Percentiles rank a stretch among this genome's conserved stretches.
Conservation (phyloP, 2,113 vertebrate species). For the Hepsetus odoe region DNA sequence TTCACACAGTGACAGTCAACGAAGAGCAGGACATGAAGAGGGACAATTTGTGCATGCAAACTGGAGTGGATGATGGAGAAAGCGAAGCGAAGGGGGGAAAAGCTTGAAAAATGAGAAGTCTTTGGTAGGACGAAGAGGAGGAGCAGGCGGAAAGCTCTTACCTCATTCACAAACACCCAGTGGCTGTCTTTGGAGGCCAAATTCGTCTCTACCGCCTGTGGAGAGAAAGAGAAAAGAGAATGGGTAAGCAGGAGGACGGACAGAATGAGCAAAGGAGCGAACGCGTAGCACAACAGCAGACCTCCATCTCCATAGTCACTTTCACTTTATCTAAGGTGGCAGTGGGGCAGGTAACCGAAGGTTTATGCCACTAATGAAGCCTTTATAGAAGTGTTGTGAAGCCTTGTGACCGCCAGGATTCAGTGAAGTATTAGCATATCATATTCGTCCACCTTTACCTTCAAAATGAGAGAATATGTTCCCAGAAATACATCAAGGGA, state of each 20-base stretch:
- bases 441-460: too few relatives aligned
- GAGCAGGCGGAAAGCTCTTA: constrained; percentile 67
- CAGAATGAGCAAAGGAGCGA: not conserved
- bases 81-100: not conserved
- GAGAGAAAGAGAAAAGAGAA: constrained; percentile 65
- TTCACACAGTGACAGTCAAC: not conserved
- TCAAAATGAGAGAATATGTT: too few relatives aligned
- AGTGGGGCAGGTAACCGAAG: too few relatives aligned
- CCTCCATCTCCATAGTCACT: not conserved
- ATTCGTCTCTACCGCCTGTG: constrained; percentile 96
- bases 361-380: too few relatives aligned
- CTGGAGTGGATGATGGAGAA: too few relatives aligned
- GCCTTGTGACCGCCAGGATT: too few relatives aligned
- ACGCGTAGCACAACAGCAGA: not conserved
- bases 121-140: too few relatives aligned
- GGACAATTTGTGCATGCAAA: too few relatives aligned
- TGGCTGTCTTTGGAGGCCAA: constrained; percentile 98
- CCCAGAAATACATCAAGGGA: too few relatives aligned
- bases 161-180: constrained; percentile 99
- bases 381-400: too few relatives aligned
- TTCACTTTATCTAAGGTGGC: too few relatives aligned
- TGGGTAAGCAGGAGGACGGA: not conserved
- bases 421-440: too few relatives aligned
- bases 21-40: not conserved
- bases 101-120: not conserved